Percentiles rank a stretch among this genome's conserved stretches.
phyloP scores from a whole-genome alignment of 2,797 vertebrate species.

The Lacerta bilineata region DNA sequence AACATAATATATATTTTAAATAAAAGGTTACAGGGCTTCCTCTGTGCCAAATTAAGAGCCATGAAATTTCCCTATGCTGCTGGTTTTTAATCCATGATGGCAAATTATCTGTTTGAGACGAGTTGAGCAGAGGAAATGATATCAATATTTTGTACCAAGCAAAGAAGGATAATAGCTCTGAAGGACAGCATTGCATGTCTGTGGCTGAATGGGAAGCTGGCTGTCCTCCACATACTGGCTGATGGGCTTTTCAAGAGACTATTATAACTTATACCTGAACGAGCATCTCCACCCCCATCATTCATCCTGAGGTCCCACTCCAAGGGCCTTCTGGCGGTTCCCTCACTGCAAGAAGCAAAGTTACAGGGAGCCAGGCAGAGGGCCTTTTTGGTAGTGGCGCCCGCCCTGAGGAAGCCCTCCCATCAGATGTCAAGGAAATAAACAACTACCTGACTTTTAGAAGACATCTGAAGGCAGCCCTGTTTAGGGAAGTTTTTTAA shows the following conservation, averaged over 20 bases:
- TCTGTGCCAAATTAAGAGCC: slow-evolving; percentile 52
- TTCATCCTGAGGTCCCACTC: too few relatives aligned
- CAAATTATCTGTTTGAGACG: slow-evolving; percentile 26
- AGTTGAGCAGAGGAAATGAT: slow-evolving; percentile 47
- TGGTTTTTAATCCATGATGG: slow-evolving; percentile 63
- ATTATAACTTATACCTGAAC: background rate
- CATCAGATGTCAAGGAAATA: too few relatives aligned
- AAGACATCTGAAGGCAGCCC: too few relatives aligned
- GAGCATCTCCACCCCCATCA: too few relatives aligned
- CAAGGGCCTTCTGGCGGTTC: too few relatives aligned
- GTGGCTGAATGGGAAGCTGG: slow-evolving; percentile 33
- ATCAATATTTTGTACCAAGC: slow-evolving; percentile 51
- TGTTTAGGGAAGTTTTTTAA: too few relatives aligned
- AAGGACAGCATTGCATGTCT: slow-evolving; percentile 44
- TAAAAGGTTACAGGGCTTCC: slow-evolving; percentile 58
- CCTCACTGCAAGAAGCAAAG: too few relatives aligned
- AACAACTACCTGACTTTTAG: too few relatives aligned
- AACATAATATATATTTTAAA: slow-evolving; percentile 50
- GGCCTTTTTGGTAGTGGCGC: too few relatives aligned
- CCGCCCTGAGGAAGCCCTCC: too few relatives aligned
- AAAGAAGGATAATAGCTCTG: slow-evolving; percentile 52
- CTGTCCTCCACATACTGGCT: slow-evolving; percentile 41
- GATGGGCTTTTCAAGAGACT: slow-evolving; percentile 44
- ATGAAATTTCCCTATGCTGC: slow-evolving; percentile 48
- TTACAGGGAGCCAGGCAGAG: too few relatives aligned